Conservation (phyloP, 2,888 invertebrate species). For the Cheilosia vulpina region DNA sequence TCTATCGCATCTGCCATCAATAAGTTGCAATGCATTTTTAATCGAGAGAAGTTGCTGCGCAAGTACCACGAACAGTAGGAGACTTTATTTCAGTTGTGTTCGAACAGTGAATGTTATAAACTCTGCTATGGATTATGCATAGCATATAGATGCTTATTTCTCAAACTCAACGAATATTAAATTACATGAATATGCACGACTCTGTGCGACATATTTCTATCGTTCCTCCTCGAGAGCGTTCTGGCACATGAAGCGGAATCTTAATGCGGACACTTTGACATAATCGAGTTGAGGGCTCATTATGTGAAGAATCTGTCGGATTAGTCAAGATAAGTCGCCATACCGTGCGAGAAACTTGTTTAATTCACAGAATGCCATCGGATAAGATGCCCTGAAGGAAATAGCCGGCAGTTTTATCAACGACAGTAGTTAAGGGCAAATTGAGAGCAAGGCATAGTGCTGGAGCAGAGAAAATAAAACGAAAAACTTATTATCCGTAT, state of each 20-base stretch:
- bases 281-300: background rate
- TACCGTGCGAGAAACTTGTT: background rate
- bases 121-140: background rate
- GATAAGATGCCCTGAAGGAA: background rate
- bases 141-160: background rate
- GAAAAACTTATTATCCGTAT: no score
- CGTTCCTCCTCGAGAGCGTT: background rate
- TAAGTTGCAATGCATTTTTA: slow-evolving; percentile 63
- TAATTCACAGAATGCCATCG: background rate
- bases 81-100: slow-evolving; percentile 31
- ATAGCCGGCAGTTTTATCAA: background rate
- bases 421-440: background rate
- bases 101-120: slow-evolving; percentile 3
- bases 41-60: slow-evolving; percentile 39
- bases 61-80: slow-evolving; percentile 5
- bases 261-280: background rate
- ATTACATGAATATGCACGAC: background rate
- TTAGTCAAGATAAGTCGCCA: background rate
- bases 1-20: slow-evolving; percentile 64
- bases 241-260: background rate
- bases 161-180: background rate
- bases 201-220: background rate
- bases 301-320: background rate
- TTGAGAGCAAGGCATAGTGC: no score
- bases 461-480: no score